These are phyloP conservation scores for Enteromius viviparus DNA, from an alignment of 2,797 vertebrate genomes.

Conservation along the genomic window DNA sequence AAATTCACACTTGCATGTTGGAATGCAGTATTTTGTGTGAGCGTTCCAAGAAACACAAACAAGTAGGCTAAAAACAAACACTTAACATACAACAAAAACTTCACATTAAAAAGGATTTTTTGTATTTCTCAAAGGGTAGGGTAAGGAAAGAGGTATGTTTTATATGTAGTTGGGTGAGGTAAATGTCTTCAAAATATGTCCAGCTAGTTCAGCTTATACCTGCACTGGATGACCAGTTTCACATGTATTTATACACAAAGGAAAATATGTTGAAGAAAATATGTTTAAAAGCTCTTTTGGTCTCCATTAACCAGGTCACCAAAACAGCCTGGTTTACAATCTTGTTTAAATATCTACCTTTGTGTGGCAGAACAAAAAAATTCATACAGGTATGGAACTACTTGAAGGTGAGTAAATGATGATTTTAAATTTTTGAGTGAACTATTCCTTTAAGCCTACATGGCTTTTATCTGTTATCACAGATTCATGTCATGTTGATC, in stretches of 20 bases:
- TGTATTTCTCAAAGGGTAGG: background rate
- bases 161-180: background rate
- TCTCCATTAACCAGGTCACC: too few species aligned
- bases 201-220: background rate
- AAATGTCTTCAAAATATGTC: background rate
- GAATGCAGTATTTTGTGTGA: too few species aligned
- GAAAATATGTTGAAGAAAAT: too few species aligned
- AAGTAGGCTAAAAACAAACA: background rate
- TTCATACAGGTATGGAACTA: too few species aligned
- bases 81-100: background rate
- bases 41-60: too few species aligned
- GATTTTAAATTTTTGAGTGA: too few species aligned
- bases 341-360: too few species aligned
- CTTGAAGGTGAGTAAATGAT: too few species aligned
- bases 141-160: too few species aligned
- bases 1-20: background rate
- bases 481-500: background rate
- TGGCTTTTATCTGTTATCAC: background rate
- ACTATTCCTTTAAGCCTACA: background rate
- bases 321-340: too few species aligned
- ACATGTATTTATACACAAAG: background rate
- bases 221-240: background rate
- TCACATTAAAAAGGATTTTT: background rate
- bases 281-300: too few species aligned
- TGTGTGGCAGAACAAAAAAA: too few species aligned